Evolutionary conservation across 2,888 invertebrate genomes (phyloP), one percentile per base, ranked within the genome.

Genomic region (Ferdinandea cuprea): DNA sequence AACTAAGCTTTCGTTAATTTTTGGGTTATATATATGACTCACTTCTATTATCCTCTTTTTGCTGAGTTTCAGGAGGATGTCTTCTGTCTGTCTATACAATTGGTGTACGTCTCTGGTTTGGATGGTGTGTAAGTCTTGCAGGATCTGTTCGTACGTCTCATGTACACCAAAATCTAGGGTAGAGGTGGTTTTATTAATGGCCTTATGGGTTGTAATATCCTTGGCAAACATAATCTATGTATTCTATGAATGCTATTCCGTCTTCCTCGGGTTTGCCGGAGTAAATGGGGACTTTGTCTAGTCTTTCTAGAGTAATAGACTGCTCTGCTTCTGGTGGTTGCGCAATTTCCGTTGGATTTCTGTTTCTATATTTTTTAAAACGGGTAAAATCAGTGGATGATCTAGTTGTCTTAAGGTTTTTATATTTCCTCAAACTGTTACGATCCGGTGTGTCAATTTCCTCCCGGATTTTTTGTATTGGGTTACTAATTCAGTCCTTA

Each of bases 281-380:
- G 9, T 6, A 56, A 25, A 56, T 56, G 21, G 56, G 25, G 28
- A 59, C 58, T 42, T 59, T 59, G 42, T 42, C 28, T 28, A 59
- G 58, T 59, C 42, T 59, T 59, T 9, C 42, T 28, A 28, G 42
- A 28, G 56, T 25, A 25, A 56, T 40, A 21, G 37, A 40, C 40
- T 56, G 56, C 8, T 54, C 19, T 54, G 35, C 54, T 54, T n/a
- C 32, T 1, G 2, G 8, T 37, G 37, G 37, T 56, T 21, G 21
- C 37, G 17, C 54, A 37, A 21, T 21, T n/a, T 9, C 37, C 19
- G 54, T 11, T 37, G 5, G 3, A 37, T 56, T 37, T 56, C 19
- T n/a, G 17, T 35, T 35, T 35, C 35, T 25, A 5, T 25, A 2
- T 25, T 25, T 25, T 25, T 25, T 2, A 25, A 3, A 25, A 5